Base-by-base conservation (phyloP, 2,113 vertebrate genomes). In the Enhydra lutris region DNA sequence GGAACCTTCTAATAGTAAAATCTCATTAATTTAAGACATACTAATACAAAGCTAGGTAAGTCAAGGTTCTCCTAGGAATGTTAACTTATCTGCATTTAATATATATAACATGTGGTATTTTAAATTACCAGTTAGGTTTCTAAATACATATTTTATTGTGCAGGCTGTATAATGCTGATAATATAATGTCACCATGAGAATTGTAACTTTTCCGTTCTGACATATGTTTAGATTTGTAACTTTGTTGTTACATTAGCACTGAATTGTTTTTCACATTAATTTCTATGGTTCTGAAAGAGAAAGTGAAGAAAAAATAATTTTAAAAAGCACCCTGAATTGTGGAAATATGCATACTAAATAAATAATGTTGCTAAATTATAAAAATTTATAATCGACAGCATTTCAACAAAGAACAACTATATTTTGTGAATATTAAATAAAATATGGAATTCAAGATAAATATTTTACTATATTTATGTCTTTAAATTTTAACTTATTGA, bases 61-160 rank as follows among this genome's bases (percentile, higher is more conserved):
- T 97, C 94, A 97, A 89, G 29, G 34, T 86, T 95, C 96, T 97
- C 97, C 7, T 5, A 93, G 78, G 94, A 34, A 86, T 95, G 17
- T 3, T 95, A 98, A 96, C 61, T 96, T 96, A 96, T 39, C 61
- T 82, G 95, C 78, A 94, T 97, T 97, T 96, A 97, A 97, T 97
- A 97, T 97, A 97, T 95, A 95, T 92, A 83, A 79, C 52, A 84
- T 69, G 80, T 26, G 10, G 29, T 95, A 93, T 96, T 96, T 95
- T 94, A 98, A 98, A 97, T 98, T 98, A 98, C 82, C 29, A 91
- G 81, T 94, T 96, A 97, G 69, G 18, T 92, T 94, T 90, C 95
- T 95, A 98, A 98, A 97, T 96, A 91, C 59, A 87, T 97, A 96
- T 94, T 97, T 98, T 96, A 93, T 96, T 95, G 55, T 39, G 7